Percentiles rank a stretch among this genome's conserved stretches.
Conservation (phyloP, 2,113 vertebrate species). For the Tylochromis polylepis region DNA sequence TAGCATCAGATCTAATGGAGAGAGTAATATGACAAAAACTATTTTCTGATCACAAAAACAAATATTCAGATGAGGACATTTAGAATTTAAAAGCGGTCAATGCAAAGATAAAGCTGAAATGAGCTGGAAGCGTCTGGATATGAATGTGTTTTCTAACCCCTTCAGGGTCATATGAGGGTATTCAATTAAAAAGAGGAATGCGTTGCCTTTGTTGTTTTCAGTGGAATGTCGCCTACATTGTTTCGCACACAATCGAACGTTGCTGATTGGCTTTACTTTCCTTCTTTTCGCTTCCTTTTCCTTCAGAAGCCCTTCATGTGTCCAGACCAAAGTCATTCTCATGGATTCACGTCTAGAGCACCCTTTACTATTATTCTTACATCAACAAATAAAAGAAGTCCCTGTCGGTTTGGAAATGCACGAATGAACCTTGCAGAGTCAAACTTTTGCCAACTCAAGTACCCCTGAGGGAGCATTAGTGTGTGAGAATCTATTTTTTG, state of each 20-base stretch:
- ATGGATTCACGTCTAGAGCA: constrained; percentile 12
- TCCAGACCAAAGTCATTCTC: constrained; percentile 32
- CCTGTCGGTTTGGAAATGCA: background rate
- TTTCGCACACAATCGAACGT: constrained; percentile 62
- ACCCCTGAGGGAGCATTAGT: background rate
- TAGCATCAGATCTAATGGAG: background rate
- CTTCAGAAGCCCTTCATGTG: constrained; percentile 31
- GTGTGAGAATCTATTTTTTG: background rate
- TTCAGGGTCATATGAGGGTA: constrained; percentile 15
- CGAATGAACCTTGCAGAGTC: constrained; percentile 2
- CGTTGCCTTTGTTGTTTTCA: constrained; percentile 52
- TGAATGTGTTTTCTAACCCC: constrained; percentile 19
- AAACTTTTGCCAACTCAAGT: background rate
- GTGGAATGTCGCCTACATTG: constrained; percentile 57
- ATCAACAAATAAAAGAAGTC: background rate
- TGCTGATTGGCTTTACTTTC: constrained; percentile 17
- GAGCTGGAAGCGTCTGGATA: constrained; percentile 43
- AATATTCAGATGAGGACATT: background rate
- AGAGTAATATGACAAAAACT: background rate
- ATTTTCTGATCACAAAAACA: background rate
- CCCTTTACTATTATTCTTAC: constrained; percentile 18
- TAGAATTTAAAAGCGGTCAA: background rate
- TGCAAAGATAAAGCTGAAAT: background rate
- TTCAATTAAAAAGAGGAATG: constrained; percentile 63
- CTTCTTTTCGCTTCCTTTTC: constrained; percentile 38